Percentiles rank a stretch among this genome's conserved stretches.
These are phyloP conservation scores for Eumerus sabulonum DNA, from an alignment of 2,888 invertebrate species.

Conservation along the genomic window DNA sequence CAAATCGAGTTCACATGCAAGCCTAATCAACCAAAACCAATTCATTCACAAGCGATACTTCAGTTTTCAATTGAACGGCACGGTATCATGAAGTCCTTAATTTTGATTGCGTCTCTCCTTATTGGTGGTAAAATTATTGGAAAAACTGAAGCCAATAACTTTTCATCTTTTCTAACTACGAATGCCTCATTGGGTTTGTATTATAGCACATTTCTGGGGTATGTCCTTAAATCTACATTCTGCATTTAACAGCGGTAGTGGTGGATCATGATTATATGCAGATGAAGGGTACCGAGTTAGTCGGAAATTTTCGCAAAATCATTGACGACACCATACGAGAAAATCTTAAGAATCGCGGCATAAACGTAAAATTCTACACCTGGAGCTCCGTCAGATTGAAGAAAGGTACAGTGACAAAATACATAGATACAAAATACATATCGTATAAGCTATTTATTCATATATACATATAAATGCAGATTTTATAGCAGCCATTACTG, in stretches of 20 bases:
- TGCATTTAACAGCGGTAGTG: conserved; percentile 82
- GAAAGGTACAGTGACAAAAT: conserved; percentile 80
- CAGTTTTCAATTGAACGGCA: conserved; percentile 32
- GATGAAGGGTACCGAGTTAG: conserved; percentile 81
- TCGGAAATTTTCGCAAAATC: conserved; percentile 82
- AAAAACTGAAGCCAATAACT: conserved; percentile 79
- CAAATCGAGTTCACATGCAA: conserved; percentile 44
- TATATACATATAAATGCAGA: conserved; percentile 79
- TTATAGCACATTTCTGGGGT: conserved; percentile 67
- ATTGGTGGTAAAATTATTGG: conserved; percentile 12
- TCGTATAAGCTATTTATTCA: no score
- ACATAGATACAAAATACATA: no score
- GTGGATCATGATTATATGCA: conserved; percentile 85
- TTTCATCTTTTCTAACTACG: conserved; percentile 85
- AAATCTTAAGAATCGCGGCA: conserved; percentile 84
- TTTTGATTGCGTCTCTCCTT: not conserved
- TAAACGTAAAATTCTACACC: conserved; percentile 84
- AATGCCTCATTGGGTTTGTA: conserved; percentile 86
- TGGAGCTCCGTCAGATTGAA: conserved; percentile 85
- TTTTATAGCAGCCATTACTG: conserved; percentile 85
- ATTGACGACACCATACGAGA: conserved; percentile 83
- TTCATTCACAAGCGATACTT: conserved; percentile 14
- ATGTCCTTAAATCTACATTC: not conserved
- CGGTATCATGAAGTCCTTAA: conserved; percentile 39
- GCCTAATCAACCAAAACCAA: conserved; percentile 4